Evolutionary conservation across 2,113 vertebrate species (phyloP).

Genomic region (Gallinago media): DNA sequence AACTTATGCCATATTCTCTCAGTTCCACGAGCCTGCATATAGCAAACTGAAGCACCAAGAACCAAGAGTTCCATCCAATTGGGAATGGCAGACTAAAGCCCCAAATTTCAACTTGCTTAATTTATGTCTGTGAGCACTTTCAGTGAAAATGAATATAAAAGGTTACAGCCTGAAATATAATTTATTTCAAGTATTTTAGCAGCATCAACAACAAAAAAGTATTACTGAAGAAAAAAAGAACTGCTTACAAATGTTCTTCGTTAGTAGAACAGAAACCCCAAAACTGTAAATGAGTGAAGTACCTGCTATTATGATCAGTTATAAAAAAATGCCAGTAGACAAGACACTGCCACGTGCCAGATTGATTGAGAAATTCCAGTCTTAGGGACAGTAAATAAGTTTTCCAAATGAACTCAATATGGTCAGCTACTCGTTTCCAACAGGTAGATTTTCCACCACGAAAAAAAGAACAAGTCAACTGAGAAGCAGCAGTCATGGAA

Average conservation of each 20-base stretch:
- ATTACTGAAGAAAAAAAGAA: not conserved
- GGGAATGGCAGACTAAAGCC: not conserved
- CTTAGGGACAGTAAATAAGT: not conserved
- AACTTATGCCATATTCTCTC: not conserved
- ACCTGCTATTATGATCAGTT: not conserved
- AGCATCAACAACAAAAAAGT: not conserved
- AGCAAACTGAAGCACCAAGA: not conserved
- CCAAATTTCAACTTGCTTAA: not conserved
- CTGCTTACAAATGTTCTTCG: not conserved
- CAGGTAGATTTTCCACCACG: not conserved
- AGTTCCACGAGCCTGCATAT: accelerated
- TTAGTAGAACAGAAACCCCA: not conserved
- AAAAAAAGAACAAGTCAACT: not conserved
- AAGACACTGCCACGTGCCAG: not conserved
- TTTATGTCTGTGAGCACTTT: not conserved
- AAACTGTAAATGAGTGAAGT: not conserved
- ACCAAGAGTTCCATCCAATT: not conserved
- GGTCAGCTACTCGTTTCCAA: not conserved
- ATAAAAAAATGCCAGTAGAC: not conserved
- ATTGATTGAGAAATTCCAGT: not conserved
- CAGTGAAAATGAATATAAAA: not conserved
- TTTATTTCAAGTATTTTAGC: not conserved
- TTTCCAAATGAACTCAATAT: not conserved
- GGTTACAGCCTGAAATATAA: not conserved
- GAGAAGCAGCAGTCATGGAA: not conserved